Conservation (phyloP, 2,113 vertebrate species). For the Brevimyrus niger region DNA sequence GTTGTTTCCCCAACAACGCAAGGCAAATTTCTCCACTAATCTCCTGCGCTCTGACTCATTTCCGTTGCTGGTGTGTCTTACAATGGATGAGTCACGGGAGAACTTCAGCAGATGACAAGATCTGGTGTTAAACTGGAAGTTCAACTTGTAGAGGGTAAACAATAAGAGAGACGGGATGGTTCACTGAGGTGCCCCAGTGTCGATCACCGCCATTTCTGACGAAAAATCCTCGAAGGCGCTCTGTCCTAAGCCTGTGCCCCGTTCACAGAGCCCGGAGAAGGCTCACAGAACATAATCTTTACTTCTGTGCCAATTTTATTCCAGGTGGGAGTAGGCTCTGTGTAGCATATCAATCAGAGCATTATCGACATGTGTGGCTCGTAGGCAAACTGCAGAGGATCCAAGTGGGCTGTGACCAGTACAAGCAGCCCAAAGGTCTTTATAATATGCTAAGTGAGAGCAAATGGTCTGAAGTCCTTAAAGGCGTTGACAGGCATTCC, state of each 20-base stretch:
- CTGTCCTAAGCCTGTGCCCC: background rate
- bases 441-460: background rate
- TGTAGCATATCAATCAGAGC: background rate
- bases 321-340: background rate
- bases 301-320: background rate
- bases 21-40: no score
- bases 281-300: background rate
- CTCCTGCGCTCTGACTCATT: no score
- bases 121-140: no score
- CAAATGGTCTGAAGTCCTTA: background rate
- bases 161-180: no score
- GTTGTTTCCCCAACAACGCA: no score
- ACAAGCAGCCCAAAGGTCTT: background rate
- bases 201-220: background rate
- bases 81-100: no score
- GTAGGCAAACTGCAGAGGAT: background rate
- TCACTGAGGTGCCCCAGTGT: background rate
- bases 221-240: background rate
- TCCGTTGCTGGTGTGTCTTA: no score
- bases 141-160: no score
- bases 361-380: background rate
- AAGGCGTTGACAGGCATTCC: background rate
- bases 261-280: background rate
- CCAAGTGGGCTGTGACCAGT: background rate
- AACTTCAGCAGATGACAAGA: no score